Conservation (phyloP, 2,113 vertebrate species). For the Corythoichthys haematopterus region DNA sequence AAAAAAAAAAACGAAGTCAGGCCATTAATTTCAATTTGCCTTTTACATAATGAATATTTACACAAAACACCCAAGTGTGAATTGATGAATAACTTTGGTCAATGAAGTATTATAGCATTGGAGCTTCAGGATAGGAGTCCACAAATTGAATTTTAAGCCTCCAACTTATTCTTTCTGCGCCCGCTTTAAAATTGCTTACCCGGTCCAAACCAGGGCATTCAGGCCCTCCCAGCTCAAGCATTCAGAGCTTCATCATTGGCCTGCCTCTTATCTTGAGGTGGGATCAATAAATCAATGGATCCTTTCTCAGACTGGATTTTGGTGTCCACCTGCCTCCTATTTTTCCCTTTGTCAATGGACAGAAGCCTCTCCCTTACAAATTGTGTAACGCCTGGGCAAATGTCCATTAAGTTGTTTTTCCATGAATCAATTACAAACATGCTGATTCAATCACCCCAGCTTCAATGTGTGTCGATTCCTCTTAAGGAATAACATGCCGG, state of each 20-base stretch:
- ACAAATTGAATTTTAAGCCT: slow-evolving; percentile 44
- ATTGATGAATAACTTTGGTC: slow-evolving; percentile 2
- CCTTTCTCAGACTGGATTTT: slow-evolving; percentile 43
- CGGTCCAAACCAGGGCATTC: slow-evolving; percentile 25
- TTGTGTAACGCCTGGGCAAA: slow-evolving; percentile 59
- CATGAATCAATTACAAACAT: slow-evolving; percentile 63
- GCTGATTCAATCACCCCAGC: slow-evolving; percentile 50
- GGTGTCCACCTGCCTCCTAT: slow-evolving; percentile 49
- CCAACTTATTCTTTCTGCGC: slow-evolving; percentile 3
- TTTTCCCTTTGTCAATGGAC: slow-evolving; percentile 58
- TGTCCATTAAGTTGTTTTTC: slow-evolving; percentile 75
- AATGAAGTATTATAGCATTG: slow-evolving; percentile 39
- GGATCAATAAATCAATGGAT: slow-evolving; percentile 72
- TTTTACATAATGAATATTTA: slow-evolving; percentile 37
- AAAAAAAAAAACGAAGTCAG: slow-evolving; percentile 12
- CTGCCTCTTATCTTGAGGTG: slow-evolving; percentile 59
- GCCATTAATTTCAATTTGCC: slow-evolving; percentile 45
- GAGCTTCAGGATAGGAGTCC: slow-evolving; percentile 29
- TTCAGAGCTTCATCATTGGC: slow-evolving; percentile 63
- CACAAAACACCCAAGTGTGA: not conserved
- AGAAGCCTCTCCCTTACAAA: slow-evolving; percentile 63
- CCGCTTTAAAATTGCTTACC: slow-evolving; percentile 13
- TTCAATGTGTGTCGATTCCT: slow-evolving; percentile 29
- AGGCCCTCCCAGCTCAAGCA: slow-evolving; percentile 27
- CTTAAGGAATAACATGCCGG: slow-evolving; percentile 35